A percentile compares a stretch with the other conserved stretches of the same genome.
Evolutionary conservation across 2,888 invertebrate genomes (phyloP).

Genomic region (Hypomecis atomaria): DNA sequence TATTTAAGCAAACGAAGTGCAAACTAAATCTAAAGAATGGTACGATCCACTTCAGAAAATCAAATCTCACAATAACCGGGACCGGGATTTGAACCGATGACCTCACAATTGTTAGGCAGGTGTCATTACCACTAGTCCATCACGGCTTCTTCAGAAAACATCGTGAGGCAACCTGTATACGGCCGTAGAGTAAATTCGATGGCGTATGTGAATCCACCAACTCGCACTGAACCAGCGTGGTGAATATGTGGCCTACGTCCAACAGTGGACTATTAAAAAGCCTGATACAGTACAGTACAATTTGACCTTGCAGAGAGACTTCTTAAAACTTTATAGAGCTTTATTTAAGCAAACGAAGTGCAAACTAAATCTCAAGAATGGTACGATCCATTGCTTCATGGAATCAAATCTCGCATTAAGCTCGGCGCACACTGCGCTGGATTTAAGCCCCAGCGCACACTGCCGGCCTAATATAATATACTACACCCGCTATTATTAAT

Average conservation of each 20-base stretch:
- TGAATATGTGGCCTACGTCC: no score
- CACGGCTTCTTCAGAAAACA: no score
- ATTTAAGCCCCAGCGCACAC: constrained; percentile 33
- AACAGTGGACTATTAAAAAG: not conserved
- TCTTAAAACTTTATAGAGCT: not conserved
- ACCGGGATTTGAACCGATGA: no score
- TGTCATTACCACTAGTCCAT: no score
- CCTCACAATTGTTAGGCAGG: no score
- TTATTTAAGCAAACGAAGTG: constrained; percentile 18
- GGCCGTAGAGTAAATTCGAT: no score
- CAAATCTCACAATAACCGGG: constrained; percentile 36
- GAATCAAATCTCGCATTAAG: constrained; percentile 43
- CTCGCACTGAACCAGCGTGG: no score
- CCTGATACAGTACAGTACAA: not conserved
- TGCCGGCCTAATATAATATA: constrained; percentile 67
- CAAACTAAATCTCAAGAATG: constrained; percentile 26
- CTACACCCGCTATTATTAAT: constrained; percentile 26
- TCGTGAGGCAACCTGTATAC: no score
- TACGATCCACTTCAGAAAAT: constrained; percentile 38
- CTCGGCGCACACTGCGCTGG: constrained; percentile 29
- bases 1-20: constrained; percentile 17
- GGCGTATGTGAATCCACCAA: no score
- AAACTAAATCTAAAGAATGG: constrained; percentile 27
- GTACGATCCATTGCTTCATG: constrained; percentile 35
- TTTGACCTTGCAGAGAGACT: not conserved